Evolutionary conservation across 2,113 vertebrate genomes (phyloP).

Genomic region (Mus pahari): DNA sequence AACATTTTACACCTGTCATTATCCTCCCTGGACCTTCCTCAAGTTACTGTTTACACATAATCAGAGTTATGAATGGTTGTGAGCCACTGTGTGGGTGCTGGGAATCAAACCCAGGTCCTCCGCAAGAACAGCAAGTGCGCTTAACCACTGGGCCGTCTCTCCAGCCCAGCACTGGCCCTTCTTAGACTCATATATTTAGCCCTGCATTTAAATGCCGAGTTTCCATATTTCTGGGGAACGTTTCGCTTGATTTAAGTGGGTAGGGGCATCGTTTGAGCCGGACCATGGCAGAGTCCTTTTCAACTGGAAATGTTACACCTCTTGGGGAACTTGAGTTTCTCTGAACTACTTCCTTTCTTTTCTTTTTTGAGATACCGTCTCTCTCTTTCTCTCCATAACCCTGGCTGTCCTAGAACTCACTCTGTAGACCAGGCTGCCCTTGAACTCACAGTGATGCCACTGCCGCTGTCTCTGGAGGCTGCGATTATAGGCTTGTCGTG

Average conservation of each 20-base stretch:
- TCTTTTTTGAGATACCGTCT: not conserved
- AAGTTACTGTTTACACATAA: too few relatives aligned
- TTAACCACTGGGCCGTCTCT: not conserved
- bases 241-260: constrained; percentile 11
- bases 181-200: not conserved
- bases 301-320: not conserved
- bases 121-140: not conserved
- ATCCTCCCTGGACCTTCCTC: too few relatives aligned
- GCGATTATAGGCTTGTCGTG: not conserved
- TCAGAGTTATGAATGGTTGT: not conserved
- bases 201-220: constrained; percentile 20
- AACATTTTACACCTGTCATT: too few relatives aligned
- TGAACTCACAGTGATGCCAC: not conserved
- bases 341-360: constrained; percentile 25
- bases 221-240: constrained; percentile 6
- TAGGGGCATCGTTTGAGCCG: not conserved
- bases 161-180: constrained; percentile 18
- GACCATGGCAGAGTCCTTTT: not conserved
- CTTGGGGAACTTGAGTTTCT: constrained; percentile 10
- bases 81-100: not conserved
- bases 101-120: not conserved
- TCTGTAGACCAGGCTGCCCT: not conserved
- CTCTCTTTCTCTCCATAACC: not conserved
- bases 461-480: not conserved
- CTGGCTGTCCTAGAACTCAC: not conserved